A percentile compares a stretch with the other conserved stretches of the same genome.
These are phyloP conservation scores for Tetrao urogallus DNA, from an alignment of 2,113 vertebrate genomes.

Conservation along the genomic window DNA sequence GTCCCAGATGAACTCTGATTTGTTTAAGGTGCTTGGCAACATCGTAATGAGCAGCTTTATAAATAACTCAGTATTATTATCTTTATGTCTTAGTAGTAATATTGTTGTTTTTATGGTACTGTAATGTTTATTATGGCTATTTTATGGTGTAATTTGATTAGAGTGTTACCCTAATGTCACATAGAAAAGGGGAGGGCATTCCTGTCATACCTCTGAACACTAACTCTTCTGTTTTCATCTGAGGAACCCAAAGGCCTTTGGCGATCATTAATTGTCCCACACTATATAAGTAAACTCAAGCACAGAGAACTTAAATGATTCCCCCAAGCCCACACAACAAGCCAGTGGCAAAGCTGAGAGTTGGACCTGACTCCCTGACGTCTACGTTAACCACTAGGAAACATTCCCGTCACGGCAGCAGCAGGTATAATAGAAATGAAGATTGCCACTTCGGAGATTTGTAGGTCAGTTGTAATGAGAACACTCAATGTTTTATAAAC, in stretches of 20 bases:
- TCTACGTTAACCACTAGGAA: slow-evolving; percentile 45
- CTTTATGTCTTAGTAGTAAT: slow-evolving; percentile 51
- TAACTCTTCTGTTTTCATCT: slow-evolving; percentile 52
- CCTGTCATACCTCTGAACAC: slow-evolving; percentile 62
- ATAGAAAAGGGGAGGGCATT: slow-evolving; percentile 60
- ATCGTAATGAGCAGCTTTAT: slow-evolving; percentile 45
- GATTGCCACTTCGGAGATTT: slow-evolving; percentile 9
- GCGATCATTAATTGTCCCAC: slow-evolving; percentile 69
- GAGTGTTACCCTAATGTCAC: slow-evolving; percentile 50
- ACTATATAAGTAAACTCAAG: slow-evolving; percentile 55
- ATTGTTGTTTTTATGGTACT: slow-evolving; percentile 71
- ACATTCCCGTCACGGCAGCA: slow-evolving; percentile 14
- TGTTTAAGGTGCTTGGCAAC: slow-evolving; percentile 37
- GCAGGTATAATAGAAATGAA: slow-evolving; percentile 57
- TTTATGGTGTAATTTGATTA: slow-evolving; percentile 71
- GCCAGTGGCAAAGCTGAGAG: slow-evolving; percentile 38
- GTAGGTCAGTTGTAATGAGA: slow-evolving; percentile 61
- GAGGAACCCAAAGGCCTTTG: slow-evolving; percentile 65
- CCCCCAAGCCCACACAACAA: slow-evolving; percentile 68
- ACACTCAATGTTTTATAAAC: slow-evolving; percentile 59
- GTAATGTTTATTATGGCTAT: slow-evolving; percentile 62
- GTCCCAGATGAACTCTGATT: slow-evolving; percentile 33
- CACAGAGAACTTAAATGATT: slow-evolving; percentile 58
- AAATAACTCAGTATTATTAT: slow-evolving; percentile 62
- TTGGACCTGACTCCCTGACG: slow-evolving; percentile 21